A percentile compares a stretch with the other conserved stretches of the same genome.
These are phyloP conservation scores for Dione juno DNA, from an alignment of 2,888 invertebrate genomes.

Conservation along the genomic window DNA sequence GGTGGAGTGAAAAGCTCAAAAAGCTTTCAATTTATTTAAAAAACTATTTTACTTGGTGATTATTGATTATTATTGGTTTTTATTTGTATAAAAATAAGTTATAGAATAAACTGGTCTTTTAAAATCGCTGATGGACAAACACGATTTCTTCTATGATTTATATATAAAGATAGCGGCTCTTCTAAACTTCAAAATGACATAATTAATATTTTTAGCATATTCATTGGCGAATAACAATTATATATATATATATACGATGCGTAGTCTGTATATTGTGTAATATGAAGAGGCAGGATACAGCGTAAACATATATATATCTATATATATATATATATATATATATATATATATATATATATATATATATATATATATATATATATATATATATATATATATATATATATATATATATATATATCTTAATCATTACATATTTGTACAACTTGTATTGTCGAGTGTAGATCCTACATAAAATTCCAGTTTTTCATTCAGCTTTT, in stretches of 20 bases:
- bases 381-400: too few relatives aligned
- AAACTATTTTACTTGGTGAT: too few relatives aligned
- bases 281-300: too few relatives aligned
- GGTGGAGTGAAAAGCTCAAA: too few relatives aligned
- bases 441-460: not conserved
- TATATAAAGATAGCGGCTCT: not conserved
- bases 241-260: not conserved
- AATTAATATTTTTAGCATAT: slow-evolving; percentile 6
- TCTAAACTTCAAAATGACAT: not conserved
- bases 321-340: too few relatives aligned
- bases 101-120: not conserved
- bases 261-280: not conserved
- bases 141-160: not conserved
- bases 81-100: not conserved
- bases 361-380: too few relatives aligned
- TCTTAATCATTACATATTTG: not conserved
- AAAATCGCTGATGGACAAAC: not conserved
- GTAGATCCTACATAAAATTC: not conserved
- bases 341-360: too few relatives aligned
- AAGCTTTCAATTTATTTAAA: too few relatives aligned
- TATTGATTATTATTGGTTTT: not conserved
- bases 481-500: not conserved
- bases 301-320: too few relatives aligned
- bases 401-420: too few relatives aligned
- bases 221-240: slow-evolving; percentile 1